phyloP scores from a whole-genome alignment of 2,113 vertebrate genomes.

The Monarcha castaneiventris region DNA sequence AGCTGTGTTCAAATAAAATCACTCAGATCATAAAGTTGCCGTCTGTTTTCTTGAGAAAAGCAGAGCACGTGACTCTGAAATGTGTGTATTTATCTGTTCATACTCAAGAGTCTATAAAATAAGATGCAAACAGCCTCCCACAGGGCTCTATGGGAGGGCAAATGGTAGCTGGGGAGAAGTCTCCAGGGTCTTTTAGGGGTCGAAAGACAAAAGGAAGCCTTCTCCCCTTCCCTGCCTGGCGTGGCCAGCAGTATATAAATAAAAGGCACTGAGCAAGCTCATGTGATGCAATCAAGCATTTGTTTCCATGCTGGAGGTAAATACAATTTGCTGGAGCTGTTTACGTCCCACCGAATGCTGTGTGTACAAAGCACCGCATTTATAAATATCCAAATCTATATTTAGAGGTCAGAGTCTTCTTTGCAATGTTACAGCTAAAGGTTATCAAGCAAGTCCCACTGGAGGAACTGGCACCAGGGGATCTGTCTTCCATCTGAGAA shows the following conservation, averaged over 20 bases:
- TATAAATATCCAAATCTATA: conserved; percentile 68
- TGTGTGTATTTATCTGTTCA: not conserved
- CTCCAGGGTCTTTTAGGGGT: conserved; percentile 22
- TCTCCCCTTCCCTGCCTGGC: not conserved
- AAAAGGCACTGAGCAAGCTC: conserved; percentile 51
- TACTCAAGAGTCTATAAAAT: not conserved
- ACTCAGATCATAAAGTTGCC: conserved; percentile 67
- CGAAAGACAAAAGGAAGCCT: not conserved
- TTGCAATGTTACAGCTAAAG: conserved; percentile 48
- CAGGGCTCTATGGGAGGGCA: not conserved
- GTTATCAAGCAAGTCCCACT: conserved; percentile 30
- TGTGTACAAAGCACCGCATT: conserved; percentile 42
- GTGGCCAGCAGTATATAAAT: conserved; percentile 28
- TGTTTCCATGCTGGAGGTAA: conserved; percentile 67
- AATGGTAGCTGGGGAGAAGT: not conserved
- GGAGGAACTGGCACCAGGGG: not conserved
- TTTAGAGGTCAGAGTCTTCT: conserved; percentile 59
- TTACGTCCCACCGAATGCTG: conserved; percentile 5
- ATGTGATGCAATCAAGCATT: conserved; percentile 61
- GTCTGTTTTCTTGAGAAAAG: conserved; percentile 54
- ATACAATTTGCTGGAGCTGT: conserved; percentile 58
- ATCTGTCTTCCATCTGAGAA: not conserved
- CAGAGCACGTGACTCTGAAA: not conserved
- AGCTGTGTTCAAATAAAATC: conserved; percentile 67
- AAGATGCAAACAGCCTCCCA: not conserved